Percentiles rank a stretch among this genome's conserved stretches.
These are phyloP conservation scores for Zoanthus sociatus DNA, from an alignment of 92 coral and sea anemone genomes.

Conservation along the genomic window DNA sequence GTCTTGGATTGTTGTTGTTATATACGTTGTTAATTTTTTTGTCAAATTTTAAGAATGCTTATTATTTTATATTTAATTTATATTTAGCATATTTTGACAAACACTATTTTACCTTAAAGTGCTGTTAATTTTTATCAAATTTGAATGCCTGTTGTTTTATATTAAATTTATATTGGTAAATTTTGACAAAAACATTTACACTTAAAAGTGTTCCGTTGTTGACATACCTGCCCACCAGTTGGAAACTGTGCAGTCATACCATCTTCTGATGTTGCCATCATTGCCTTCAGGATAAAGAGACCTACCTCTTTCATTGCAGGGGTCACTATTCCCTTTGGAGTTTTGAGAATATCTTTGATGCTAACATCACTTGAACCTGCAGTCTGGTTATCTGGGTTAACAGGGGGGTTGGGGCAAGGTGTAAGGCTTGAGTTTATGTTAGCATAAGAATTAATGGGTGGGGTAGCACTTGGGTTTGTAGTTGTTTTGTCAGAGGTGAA, in stretches of 20 bases:
- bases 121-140: not conserved
- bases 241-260: conserved; percentile 10
- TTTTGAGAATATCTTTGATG: not conserved
- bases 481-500: not conserved
- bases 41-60: too few species aligned
- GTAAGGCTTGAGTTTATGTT: not conserved
- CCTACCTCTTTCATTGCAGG: conserved; percentile 19
- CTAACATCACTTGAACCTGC: not conserved
- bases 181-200: not conserved
- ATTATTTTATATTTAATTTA: too few species aligned
- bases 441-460: not conserved
- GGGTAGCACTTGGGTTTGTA: not conserved
- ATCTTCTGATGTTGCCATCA: conserved; percentile 1
- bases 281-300: not conserved
- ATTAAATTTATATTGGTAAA: not conserved
- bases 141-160: not conserved
- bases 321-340: conserved; percentile 1
- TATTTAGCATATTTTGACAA: too few species aligned
- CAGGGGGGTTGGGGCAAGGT: not conserved
- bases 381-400: not conserved
- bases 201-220: not conserved
- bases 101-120: too few species aligned
- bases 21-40: too few species aligned
- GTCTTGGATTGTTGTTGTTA: not conserved
- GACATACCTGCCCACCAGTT: conserved; percentile 24